Base-by-base conservation (phyloP, 2,888 invertebrate genomes). In the Drepanosiphum platanoidis region DNA sequence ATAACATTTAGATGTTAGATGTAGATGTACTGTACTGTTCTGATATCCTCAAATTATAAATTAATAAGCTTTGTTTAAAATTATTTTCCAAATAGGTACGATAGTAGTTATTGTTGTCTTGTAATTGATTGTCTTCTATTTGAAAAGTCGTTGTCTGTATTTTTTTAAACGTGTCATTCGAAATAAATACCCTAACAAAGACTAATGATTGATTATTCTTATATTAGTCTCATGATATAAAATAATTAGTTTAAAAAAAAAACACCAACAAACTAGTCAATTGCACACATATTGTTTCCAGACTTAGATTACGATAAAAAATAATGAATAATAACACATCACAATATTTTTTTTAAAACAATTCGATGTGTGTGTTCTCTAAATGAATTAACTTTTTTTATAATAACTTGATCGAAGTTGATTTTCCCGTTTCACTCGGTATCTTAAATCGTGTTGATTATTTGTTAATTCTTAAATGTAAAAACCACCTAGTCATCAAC, bases 281-380 rank as follows among this genome's bases (percentile, higher is more conserved):
- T 79, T 79, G 9, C 18, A 64, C 11, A 52, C 74, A 58, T 34
- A 15, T 58, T 36, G n/a, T 75, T 9, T 58, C 58, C n/a, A 27
- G 34, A 34, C n/a, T 34, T 58, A 58, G 36, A 75, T 75, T 58
- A n/a, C 5, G 27, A 32, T 9, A 8, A 58, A 75, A 64, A 13
- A 64, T 27, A 64, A 36, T 75, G 15, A 61, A 58, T 58, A 36
- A 75, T 58, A n/a, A 36, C 22, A 27, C 11, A 58, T 61, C 34
- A 11, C 34, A 34, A 36, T 58, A 36, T 61, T 64, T 8, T 30
- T 27, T 30, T 27, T 34, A 30, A 74, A 77, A 39, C n/a, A 39
- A 39, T 11, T 66, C 79, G 32, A 34, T 66, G 68, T 79, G 79
- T 79, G 79, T 66, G 68, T 79, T 79, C 79, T 68, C n/a, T 18